phyloP scores from a whole-genome alignment of 2,113 vertebrate species.

The Hyaena hyaena region DNA sequence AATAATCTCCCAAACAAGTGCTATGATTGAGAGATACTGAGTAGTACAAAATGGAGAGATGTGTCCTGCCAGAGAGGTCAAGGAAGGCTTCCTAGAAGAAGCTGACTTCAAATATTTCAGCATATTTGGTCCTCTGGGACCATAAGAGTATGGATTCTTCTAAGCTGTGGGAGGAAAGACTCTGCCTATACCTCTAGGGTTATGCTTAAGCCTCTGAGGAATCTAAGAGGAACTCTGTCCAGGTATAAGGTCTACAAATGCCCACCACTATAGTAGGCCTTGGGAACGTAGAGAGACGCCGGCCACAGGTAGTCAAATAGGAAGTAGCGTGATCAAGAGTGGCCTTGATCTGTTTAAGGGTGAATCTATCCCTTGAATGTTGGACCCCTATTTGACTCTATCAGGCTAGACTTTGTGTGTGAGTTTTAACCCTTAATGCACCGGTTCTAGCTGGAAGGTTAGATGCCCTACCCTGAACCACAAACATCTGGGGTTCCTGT shows the following conservation, averaged over 20 bases:
- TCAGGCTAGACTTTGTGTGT: neutral
- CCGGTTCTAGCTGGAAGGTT: neutral
- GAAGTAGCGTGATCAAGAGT: neutral
- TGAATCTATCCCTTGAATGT: neutral
- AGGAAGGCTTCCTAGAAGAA: neutral
- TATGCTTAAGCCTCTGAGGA: neutral
- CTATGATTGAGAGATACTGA: neutral
- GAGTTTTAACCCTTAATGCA: neutral
- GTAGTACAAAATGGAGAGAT: neutral
- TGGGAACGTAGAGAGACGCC: neutral
- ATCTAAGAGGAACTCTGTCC: neutral
- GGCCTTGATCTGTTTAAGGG: neutral
- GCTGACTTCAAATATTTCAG: neutral
- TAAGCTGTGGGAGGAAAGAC: neutral
- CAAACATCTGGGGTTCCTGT: neutral
- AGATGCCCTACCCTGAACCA: neutral
- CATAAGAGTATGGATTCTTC: neutral
- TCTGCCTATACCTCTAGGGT: neutral
- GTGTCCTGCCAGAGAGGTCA: neutral
- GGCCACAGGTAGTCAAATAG: neutral
- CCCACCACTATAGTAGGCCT: neutral
- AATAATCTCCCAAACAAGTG: neutral
- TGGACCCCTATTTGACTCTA: neutral
- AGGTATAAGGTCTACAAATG: neutral
- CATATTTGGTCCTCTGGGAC: neutral